Conservation (phyloP, 2,113 vertebrate species). For the Calidris pugnax region DNA sequence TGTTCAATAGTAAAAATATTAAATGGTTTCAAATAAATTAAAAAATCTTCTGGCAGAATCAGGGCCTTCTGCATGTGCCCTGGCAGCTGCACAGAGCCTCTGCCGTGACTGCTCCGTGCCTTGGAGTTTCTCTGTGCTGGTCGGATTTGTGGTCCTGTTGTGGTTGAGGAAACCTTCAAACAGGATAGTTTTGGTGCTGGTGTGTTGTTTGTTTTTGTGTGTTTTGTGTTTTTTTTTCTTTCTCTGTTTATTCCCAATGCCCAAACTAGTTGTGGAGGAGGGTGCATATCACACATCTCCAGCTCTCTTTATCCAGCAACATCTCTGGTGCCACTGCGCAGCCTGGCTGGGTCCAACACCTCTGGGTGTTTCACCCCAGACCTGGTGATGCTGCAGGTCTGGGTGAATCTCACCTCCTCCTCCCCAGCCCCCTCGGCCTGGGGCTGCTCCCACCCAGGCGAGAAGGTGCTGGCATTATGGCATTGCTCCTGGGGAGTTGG, state of each 20-base stretch:
- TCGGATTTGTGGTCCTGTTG: neutral
- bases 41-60: neutral
- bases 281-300: fast-evolving
- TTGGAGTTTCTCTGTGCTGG: neutral
- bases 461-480: neutral
- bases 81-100: constrained; percentile 29
- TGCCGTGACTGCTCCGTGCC: neutral
- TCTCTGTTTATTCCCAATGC: neutral
- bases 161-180: neutral
- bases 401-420: neutral
- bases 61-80: neutral
- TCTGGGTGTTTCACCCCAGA: fast-evolving
- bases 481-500: fast-evolving
- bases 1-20: constrained; percentile 25
- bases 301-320: neutral
- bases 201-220: too few species aligned
- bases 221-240: neutral
- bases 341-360: fast-evolving
- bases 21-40: constrained; percentile 40
- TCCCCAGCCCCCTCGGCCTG: neutral
- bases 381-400: neutral
- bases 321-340: neutral
- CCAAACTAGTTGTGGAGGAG: neutral
- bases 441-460: fast-evolving
- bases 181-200: neutral